Evolutionary conservation across 2,888 invertebrate genomes (phyloP), one percentile per base, ranked within the genome.

Genomic region (Omphaloscelis lunosa): DNA sequence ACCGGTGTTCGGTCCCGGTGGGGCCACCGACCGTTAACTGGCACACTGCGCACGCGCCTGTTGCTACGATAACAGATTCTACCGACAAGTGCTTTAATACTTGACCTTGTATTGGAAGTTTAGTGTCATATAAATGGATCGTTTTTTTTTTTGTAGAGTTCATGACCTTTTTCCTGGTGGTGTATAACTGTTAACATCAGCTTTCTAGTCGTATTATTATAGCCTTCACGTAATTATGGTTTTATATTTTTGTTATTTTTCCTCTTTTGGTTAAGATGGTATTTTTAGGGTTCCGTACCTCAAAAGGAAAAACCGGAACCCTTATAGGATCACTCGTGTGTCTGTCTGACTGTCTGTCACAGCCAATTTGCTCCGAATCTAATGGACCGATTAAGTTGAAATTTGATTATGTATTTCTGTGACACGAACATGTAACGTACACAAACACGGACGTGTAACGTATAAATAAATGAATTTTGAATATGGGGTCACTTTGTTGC

Each of bases 1-100:
- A 88, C 87, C 87, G 87, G 88, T 88, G 82, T 67, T 56, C 45
- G 53, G 82, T 86, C 72, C 78, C 87, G 86, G 80, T 82, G 84
- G 75, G 89, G 88, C 86, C 86, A 84, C 74, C 84, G 88, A 89
- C 92, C 92, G 92, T 85, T 87, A 92, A 82, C 83, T 89, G 86
- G 89, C 87, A 88, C 92, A 79, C 71, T 75, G 69, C 63, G 85
- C 81, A 81, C 77, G 68, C 80, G 78, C 66, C 77, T 77, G 27
- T 79, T 61, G 12, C 1, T 77, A 23, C 71, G 15, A 17, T 77
- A 56, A 63, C 79, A 86, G 74, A 72, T 75, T 51, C 34, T 51
- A 67, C 62, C 8, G 56, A 45, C 84, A 86, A 77, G 77, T 72
- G 68, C 41, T 71, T 59, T 27, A 20, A 29, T 63, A 65, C 78